A percentile compares a stretch with the other conserved stretches of the same genome.
These are phyloP conservation scores for Sebastes ruberrimus DNA, from an alignment of 2,797 vertebrate species.

Conservation along the genomic window DNA sequence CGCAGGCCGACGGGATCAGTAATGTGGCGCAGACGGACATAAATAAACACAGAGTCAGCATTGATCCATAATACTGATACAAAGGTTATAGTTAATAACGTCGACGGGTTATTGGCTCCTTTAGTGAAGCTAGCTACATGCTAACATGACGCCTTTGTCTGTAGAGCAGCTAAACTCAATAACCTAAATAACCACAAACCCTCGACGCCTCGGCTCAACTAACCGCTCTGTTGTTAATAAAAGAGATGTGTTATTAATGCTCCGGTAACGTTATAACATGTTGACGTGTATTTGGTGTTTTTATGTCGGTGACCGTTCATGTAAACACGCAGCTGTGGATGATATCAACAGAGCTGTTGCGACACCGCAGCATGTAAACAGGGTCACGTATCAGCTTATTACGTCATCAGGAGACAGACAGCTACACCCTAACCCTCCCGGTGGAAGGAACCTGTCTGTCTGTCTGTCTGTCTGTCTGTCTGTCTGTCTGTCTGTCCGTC, in stretches of 20 bases:
- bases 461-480: too few species aligned
- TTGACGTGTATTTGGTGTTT: neutral
- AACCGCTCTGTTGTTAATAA: neutral
- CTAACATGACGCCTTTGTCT: neutral
- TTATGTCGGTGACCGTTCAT: too few species aligned
- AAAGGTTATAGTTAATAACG: neutral
- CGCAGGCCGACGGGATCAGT: neutral
- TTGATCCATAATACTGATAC: rapidly evolving
- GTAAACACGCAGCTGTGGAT: neutral
- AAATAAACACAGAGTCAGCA: neutral
- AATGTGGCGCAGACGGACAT: neutral
- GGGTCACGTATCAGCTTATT: neutral
- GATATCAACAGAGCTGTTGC: neutral
- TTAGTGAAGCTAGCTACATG: neutral
- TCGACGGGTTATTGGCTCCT: neutral
- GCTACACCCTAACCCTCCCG: neutral
- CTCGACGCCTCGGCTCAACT: neutral
- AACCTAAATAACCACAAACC: neutral
- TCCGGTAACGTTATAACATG: too few species aligned
- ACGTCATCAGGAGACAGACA: neutral
- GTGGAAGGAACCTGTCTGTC: neutral
- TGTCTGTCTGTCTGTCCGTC: too few species aligned
- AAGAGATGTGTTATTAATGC: neutral
- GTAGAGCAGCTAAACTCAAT: too few species aligned
- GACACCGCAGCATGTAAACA: constrained; percentile 26